Evolutionary conservation across 2,113 vertebrate species (phyloP).

Genomic region (Xenopus borealis): DNA sequence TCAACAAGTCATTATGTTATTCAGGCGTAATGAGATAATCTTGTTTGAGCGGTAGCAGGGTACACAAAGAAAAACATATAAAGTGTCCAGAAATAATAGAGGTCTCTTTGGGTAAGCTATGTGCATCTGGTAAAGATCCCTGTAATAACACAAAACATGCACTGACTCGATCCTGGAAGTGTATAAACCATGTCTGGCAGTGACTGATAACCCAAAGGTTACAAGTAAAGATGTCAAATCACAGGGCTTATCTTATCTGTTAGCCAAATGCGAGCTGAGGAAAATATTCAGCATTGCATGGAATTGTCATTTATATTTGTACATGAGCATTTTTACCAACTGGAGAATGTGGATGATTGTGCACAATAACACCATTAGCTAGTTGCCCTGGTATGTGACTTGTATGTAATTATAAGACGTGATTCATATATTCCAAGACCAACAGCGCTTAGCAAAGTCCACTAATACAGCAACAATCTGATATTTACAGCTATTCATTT

Average conservation of each 20-base stretch:
- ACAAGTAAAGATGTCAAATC: neutral
- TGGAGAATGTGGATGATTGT: no score
- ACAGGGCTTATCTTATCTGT: neutral
- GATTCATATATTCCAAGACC: neutral
- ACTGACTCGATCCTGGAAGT: constrained; percentile 18
- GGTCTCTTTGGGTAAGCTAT: constrained; percentile 14
- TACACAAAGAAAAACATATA: constrained; percentile 12
- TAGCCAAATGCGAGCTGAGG: neutral
- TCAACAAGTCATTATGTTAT: neutral
- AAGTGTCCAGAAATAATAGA: constrained; percentile 24
- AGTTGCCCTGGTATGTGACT: neutral
- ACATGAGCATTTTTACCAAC: no score
- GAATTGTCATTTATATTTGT: neutral
- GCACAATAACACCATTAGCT: no score
- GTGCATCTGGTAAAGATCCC: constrained; percentile 10
- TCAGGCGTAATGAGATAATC: constrained; percentile 5
- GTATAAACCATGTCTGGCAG: constrained; percentile 4
- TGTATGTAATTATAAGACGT: neutral
- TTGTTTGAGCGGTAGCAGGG: constrained; percentile 2
- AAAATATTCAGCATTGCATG: neutral
- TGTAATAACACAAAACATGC: constrained; percentile 7
- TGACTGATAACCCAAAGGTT: constrained; percentile 21
- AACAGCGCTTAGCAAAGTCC: neutral
- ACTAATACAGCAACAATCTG: neutral
- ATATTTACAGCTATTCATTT: neutral